Percentiles rank a stretch among this genome's conserved stretches.
These are phyloP conservation scores for Paramormyrops hopkinsi DNA, from an alignment of 2,797 vertebrate genomes.

Conservation along the genomic window DNA sequence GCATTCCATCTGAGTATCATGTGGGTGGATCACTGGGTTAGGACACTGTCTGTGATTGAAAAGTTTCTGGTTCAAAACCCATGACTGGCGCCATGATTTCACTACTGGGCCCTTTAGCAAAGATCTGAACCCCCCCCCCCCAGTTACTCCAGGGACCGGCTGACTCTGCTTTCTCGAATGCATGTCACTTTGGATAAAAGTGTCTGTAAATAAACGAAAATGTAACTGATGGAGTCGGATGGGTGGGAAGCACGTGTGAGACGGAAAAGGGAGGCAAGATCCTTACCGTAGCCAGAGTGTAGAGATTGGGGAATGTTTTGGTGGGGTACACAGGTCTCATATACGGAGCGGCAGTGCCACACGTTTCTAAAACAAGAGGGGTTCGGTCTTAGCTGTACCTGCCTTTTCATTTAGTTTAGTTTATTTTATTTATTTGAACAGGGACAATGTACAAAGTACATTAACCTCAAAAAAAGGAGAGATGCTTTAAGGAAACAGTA, in stretches of 20 bases:
- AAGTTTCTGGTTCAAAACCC: background rate
- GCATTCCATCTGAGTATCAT: background rate
- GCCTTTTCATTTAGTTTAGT: background rate
- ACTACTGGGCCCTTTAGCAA: background rate
- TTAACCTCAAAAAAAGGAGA: too few species aligned
- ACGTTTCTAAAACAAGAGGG: slow-evolving; percentile 63
- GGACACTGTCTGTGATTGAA: background rate
- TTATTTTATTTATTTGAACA: too few species aligned
- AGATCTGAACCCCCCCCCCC: background rate
- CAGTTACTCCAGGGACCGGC: background rate
- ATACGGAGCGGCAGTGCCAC: slow-evolving; percentile 85
- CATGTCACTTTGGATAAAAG: background rate
- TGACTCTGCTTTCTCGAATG: background rate
- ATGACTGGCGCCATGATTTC: background rate
- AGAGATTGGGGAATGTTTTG: slow-evolving; percentile 95
- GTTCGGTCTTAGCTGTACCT: background rate
- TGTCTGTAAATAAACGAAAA: background rate
- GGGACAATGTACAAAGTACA: too few species aligned
- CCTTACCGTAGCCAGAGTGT: slow-evolving; percentile 91
- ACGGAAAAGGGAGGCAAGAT: slow-evolving; percentile 8
- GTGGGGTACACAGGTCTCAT: slow-evolving; percentile 94
- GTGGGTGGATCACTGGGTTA: background rate
- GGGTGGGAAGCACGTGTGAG: background rate
- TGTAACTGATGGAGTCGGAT: background rate
- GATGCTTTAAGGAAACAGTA: background rate